phyloP scores from a whole-genome alignment of 2,888 invertebrate species.

The Eupithecia abbreviata region DNA sequence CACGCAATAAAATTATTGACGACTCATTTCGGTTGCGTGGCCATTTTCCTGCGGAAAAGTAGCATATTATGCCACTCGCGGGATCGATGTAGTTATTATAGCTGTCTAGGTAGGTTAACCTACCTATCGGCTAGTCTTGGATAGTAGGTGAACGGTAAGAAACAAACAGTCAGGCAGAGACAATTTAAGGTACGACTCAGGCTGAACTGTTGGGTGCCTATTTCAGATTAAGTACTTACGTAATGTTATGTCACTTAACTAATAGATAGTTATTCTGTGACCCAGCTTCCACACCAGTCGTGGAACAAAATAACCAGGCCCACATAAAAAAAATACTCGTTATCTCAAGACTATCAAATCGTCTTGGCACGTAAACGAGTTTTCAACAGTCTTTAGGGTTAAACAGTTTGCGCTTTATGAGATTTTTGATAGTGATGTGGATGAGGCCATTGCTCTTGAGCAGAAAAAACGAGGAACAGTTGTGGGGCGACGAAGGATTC shows the following conservation, averaged over 20 bases:
- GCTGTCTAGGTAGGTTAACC: not conserved
- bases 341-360: constrained; percentile 35
- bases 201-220: not conserved
- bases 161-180: not conserved
- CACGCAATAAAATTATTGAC: constrained; percentile 17
- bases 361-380: constrained; percentile 32
- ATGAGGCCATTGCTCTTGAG: constrained; percentile 74
- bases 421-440: constrained; percentile 48
- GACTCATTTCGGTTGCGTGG: not conserved
- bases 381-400: constrained; percentile 33
- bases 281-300: not conserved
- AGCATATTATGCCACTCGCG: not conserved
- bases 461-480: constrained; percentile 76
- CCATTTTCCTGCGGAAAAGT: not conserved
- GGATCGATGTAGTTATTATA: not conserved
- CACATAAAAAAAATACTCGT: constrained; percentile 19
- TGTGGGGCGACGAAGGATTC: constrained; percentile 69
- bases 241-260: not conserved
- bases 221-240: not conserved
- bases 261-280: not conserved
- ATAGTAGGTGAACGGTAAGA: not conserved
- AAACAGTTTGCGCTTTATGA: constrained; percentile 38
- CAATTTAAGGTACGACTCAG: not conserved
- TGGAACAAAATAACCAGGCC: not conserved
- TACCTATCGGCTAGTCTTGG: not conserved